phyloP scores from a whole-genome alignment of 2,113 vertebrate genomes.

The Centropus bengalensis region DNA sequence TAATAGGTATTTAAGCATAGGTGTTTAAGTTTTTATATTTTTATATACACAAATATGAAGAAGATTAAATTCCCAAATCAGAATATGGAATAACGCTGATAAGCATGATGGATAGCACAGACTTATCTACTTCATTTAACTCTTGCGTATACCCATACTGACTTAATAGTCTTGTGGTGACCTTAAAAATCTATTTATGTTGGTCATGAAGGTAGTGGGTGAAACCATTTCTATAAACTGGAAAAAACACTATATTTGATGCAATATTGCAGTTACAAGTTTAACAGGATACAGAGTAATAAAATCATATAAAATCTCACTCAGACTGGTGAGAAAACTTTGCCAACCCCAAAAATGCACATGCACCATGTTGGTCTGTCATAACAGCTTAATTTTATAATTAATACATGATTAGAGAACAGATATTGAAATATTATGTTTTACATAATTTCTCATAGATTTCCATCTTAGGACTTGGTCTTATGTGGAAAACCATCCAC shows the following conservation, averaged over 20 bases:
- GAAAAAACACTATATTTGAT: conserved; percentile 27
- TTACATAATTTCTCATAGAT: not conserved
- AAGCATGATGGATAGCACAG: not conserved
- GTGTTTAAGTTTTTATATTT: too few relatives aligned
- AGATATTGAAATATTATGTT: not conserved
- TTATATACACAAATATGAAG: not conserved
- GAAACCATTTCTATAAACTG: not conserved
- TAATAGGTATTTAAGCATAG: too few relatives aligned
- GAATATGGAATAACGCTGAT: not conserved
- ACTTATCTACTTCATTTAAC: not conserved
- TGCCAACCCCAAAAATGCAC: not conserved
- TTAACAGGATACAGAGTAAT: not conserved
- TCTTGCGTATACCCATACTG: not conserved
- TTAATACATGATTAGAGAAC: not conserved
- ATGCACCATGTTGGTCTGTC: not conserved
- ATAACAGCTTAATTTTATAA: not conserved
- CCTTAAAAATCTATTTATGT: conserved; percentile 11
- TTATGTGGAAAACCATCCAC: not conserved
- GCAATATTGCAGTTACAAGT: not conserved
- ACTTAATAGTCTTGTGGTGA: conserved; percentile 19
- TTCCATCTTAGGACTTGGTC: not conserved
- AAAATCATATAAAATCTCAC: not conserved
- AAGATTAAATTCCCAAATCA: not conserved
- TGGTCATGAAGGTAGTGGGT: not conserved
- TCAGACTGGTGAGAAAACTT: not conserved